Evolutionary conservation across 92 coral and sea anemone species (phyloP).

Genomic region (Zoanthus gigantus): DNA sequence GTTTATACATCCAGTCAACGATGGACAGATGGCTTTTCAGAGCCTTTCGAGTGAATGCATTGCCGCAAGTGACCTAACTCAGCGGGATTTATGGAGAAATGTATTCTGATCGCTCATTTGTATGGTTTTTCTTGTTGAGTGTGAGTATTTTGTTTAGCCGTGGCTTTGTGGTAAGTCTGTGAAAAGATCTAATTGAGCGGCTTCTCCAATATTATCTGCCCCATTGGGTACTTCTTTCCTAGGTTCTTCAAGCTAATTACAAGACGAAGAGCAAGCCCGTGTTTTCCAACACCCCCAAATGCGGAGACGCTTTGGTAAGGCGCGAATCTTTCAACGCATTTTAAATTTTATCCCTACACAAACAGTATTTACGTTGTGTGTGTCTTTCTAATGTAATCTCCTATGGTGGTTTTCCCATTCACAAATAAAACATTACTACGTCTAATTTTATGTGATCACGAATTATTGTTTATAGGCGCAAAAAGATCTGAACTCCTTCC

Average conservation of each 20-base stretch:
- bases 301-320: slow-evolving; percentile 49
- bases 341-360: not conserved
- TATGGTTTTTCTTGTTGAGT: slow-evolving; percentile 31
- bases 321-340: not conserved
- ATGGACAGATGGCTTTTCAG: slow-evolving; percentile 75
- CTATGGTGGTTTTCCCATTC: slow-evolving; percentile 63
- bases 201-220: not conserved
- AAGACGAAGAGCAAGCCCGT: slow-evolving; percentile 25
- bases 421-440: slow-evolving; percentile 62
- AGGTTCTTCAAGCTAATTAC: slow-evolving; percentile 42
- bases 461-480: slow-evolving; percentile 76
- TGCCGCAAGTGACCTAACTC: slow-evolving; percentile 12
- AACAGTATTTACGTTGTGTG: slow-evolving; percentile 7
- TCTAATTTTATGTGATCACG: slow-evolving; percentile 56
- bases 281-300: slow-evolving; percentile 29
- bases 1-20: slow-evolving; percentile 59
- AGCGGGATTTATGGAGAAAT: slow-evolving; percentile 27
- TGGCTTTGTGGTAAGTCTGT: slow-evolving; percentile 20
- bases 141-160: slow-evolving; percentile 5
- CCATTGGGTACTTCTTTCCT: not conserved
- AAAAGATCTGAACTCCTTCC: slow-evolving; percentile 87
- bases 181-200: not conserved
- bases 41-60: slow-evolving; percentile 21
- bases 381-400: slow-evolving; percentile 70
- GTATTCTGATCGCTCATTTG: slow-evolving; percentile 32